Evolutionary conservation across 2,797 vertebrate species (phyloP).

Genomic region (Nyctalus aviator): DNA sequence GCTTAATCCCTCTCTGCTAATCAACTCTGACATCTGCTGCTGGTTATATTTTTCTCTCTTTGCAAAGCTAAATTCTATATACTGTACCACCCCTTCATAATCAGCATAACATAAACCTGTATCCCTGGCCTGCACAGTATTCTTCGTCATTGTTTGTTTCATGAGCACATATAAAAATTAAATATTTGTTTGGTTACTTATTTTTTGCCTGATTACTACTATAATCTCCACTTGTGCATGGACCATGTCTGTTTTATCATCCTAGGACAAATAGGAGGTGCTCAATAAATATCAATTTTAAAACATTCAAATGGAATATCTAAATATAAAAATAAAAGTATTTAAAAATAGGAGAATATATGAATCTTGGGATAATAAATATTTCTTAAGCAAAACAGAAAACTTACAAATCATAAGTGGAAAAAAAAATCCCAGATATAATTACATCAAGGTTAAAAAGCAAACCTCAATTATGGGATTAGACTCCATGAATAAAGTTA

Average conservation of each 20-base stretch:
- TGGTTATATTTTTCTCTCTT: background rate
- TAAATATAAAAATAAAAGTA: background rate
- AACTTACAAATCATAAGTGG: background rate
- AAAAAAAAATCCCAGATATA: background rate
- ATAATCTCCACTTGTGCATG: background rate
- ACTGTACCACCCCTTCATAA: background rate
- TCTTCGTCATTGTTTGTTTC: background rate
- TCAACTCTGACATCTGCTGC: background rate
- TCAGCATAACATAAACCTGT: background rate
- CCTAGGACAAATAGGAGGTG: background rate
- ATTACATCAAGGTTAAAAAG: background rate
- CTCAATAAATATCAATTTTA: background rate
- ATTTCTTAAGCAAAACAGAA: slow-evolving; percentile 7
- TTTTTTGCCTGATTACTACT: background rate
- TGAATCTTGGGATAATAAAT: background rate
- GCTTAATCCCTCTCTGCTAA: background rate
- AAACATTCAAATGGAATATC: slow-evolving; percentile 1
- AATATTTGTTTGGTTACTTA: background rate
- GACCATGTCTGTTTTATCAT: background rate
- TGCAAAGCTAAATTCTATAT: background rate
- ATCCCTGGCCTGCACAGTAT: background rate
- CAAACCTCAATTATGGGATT: background rate
- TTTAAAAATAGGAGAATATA: background rate
- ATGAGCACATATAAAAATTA: background rate
- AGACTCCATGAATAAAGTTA: background rate